These are phyloP conservation scores for Myioborus melanocephalus DNA, from an alignment of 2,797 vertebrate species.

Conservation along the genomic window DNA sequence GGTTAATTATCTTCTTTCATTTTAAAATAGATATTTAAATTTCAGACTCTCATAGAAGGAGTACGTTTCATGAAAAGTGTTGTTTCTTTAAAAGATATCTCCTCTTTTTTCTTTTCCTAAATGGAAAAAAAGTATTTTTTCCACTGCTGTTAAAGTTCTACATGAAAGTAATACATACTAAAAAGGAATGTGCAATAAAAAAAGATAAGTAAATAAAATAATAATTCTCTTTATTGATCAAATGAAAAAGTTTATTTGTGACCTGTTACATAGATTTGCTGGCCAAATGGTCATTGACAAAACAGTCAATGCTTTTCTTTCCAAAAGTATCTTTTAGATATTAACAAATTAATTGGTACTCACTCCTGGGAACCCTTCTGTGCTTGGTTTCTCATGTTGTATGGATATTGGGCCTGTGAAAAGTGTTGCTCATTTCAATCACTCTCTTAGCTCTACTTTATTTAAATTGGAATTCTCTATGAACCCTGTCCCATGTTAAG, in stretches of 20 bases:
- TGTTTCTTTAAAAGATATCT: neutral
- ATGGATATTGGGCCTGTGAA: neutral
- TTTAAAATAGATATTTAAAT: neutral
- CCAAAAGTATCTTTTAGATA: neutral
- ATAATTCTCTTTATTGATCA: neutral
- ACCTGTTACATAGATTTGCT: neutral
- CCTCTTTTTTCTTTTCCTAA: neutral
- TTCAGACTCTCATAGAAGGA: neutral
- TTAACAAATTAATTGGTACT: neutral
- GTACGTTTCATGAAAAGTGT: neutral
- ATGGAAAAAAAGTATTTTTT: neutral
- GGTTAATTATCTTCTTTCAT: neutral
- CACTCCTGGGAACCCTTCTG: neutral
- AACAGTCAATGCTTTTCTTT: neutral
- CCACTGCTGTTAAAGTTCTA: neutral
- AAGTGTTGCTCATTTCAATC: neutral
- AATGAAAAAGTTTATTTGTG: neutral
- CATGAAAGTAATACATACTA: neutral
- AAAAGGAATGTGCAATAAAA: neutral
- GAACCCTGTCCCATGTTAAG: neutral
- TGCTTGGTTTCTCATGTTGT: neutral
- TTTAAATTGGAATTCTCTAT: neutral
- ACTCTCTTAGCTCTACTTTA: neutral
- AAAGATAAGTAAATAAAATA: neutral
- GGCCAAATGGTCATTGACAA: neutral